These are phyloP conservation scores for Heliconius sara DNA, from an alignment of 2,888 invertebrate species.

Conservation along the genomic window DNA sequence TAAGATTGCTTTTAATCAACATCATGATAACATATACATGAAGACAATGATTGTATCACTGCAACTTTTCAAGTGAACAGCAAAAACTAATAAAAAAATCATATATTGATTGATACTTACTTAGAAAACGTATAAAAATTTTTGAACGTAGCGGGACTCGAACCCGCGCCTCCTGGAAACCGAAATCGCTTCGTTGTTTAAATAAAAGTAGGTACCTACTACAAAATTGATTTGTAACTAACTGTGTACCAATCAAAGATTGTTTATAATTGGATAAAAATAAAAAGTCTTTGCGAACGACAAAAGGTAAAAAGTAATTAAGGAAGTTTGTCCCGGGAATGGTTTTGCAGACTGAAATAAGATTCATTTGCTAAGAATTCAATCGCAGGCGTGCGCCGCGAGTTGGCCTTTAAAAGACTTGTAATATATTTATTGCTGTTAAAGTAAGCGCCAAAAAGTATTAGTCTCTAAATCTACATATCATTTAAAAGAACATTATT, in stretches of 20 bases:
- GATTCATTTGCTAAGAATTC: constrained; percentile 70
- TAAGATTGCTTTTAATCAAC: not conserved
- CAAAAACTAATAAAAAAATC: not conserved
- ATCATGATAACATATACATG: no score
- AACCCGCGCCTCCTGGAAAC: no score
- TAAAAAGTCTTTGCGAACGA: constrained; percentile 37
- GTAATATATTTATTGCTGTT: constrained; percentile 27
- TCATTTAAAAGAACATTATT: not conserved
- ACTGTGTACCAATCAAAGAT: constrained; percentile 12
- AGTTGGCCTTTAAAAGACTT: constrained; percentile 38
- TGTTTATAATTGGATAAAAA: constrained; percentile 41
- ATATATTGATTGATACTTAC: no score
- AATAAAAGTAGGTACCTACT: not conserved
- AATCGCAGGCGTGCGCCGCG: constrained; percentile 59
- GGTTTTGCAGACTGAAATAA: constrained; percentile 46
- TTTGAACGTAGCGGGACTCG: no score
- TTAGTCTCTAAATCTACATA: not conserved
- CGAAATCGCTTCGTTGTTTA: no score
- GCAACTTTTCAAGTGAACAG: not conserved
- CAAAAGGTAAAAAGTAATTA: constrained; percentile 48
- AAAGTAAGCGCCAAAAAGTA: not conserved
- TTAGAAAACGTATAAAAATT: no score
- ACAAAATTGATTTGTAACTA: not conserved
- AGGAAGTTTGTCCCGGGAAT: constrained; percentile 41
- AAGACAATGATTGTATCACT: not conserved